Conservation (phyloP, 64 coral and sea anemone species). For the Stylophora pistillata region DNA sequence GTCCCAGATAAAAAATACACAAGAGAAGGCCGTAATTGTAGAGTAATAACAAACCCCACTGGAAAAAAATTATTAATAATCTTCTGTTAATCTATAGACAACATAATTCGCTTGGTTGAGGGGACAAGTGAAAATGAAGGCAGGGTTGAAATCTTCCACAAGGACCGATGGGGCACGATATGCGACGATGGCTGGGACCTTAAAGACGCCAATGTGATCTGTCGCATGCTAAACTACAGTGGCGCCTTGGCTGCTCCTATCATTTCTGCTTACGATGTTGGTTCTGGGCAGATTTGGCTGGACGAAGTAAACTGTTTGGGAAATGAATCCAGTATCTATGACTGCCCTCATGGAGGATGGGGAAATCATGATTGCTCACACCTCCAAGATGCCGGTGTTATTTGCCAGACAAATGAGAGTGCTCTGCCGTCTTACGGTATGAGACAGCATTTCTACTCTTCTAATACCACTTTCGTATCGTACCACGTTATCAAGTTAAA, state of each 20-base stretch:
- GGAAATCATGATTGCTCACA: slow-evolving; percentile 22
- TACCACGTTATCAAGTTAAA: background rate
- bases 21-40: no score
- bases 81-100: background rate
- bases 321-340: slow-evolving; percentile 24
- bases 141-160: slow-evolving; percentile 10
- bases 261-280: slow-evolving; percentile 3
- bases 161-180: slow-evolving; percentile 10
- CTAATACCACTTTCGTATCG: no score
- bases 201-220: slow-evolving; percentile 47
- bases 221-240: slow-evolving; percentile 55
- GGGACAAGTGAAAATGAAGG: slow-evolving; percentile 15
- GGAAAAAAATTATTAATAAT: no score
- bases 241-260: slow-evolving; percentile 45
- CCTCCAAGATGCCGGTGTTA: background rate
- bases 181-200: slow-evolving; percentile 56
- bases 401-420: slow-evolving; percentile 31
- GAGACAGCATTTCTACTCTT: background rate
- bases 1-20: no score
- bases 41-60: no score
- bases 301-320: slow-evolving; percentile 35
- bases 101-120: background rate
- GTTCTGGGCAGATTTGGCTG: slow-evolving; percentile 35
- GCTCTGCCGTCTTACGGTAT: background rate
- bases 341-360: slow-evolving; percentile 16